Evolutionary conservation across 2,797 vertebrate genomes (phyloP), one percentile per base, ranked within the genome.

Genomic region (Discoglossus pictus): DNA sequence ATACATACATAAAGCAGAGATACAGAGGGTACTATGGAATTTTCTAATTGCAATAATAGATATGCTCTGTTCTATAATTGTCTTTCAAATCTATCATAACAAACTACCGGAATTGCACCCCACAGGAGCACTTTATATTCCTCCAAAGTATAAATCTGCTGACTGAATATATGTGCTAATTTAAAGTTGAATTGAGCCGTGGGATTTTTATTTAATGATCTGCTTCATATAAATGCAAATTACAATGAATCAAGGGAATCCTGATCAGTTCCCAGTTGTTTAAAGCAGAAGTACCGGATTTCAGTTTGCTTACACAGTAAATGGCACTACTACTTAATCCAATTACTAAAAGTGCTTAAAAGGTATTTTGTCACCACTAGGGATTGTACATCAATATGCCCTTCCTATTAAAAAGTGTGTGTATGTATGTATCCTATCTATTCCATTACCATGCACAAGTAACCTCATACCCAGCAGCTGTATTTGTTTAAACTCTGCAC

Each of bases 201-300:
- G 68, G 68, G 60, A 58, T 64, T 71, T 64, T 71, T 71, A 64
- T 63, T 71, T 71, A 71, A 71, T 44, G 53, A 71, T 71, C 35
- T 8, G 60, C 44, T 71, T 64, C 52, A 63, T 71, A 71, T 58
- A 71, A 71, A 71, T 71, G 60, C 36, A 71, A 71, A 71, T 71
- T 58, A 58, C 44, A 50, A 12, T 50, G 44, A 63, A 71, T 71
- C 52, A 31, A 43, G 51, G 25, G 60, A 71, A 50, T 38, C 51
- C 59, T 34, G 17, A 71, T 31, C 42, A 40, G 51, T 31, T 63
- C 63, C 40, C 58, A 51, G 60, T 59, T 67, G 54, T 71, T 61
- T 48, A 70, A 56, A 70, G 60, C 34, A 47, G 13, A 55, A 69
- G 50, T 39, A 51, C 35, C 12, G 21, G 40, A 18, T 55, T 56